Percentiles rank a stretch among this genome's conserved stretches.
Conservation (phyloP, 1,140 invertebrate genomes). For the Frieseomelitta varia region DNA sequence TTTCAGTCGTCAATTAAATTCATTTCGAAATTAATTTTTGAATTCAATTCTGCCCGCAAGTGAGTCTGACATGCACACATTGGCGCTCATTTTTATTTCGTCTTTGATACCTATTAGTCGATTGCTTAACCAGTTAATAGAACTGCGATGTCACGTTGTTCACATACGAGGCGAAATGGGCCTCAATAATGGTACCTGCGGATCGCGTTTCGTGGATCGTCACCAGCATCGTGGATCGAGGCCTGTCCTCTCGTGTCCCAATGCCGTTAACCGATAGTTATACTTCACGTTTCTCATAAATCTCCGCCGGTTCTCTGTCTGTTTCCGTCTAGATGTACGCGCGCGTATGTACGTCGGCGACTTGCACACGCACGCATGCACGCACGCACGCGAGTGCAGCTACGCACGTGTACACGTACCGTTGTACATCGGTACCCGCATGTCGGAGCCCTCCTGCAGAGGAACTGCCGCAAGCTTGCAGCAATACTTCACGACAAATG, state of each 20-base stretch:
- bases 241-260: conserved; percentile 31
- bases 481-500: conserved; percentile 55
- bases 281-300: conserved; percentile 43
- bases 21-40: too few relatives aligned
- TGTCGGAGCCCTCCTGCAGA: conserved; percentile 37
- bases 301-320: conserved; percentile 30
- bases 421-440: conserved; percentile 40
- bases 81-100: background rate
- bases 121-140: background rate
- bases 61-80: too few relatives aligned
- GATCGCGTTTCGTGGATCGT: background rate
- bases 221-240: conserved; percentile 8
- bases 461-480: conserved; percentile 15
- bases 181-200: conserved; percentile 14
- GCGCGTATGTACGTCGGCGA: background rate
- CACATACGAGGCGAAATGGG: background rate
- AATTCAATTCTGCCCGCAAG: too few relatives aligned
- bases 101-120: background rate
- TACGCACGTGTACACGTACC: conserved; percentile 30
- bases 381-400: background rate
- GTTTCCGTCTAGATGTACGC: conserved; percentile 20
- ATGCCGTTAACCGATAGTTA: conserved; percentile 53
- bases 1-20: too few relatives aligned
- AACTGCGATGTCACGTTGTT: background rate
- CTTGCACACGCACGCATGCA: background rate